Evolutionary conservation across 2,113 vertebrate species (phyloP).

Genomic region (Anser cygnoides): DNA sequence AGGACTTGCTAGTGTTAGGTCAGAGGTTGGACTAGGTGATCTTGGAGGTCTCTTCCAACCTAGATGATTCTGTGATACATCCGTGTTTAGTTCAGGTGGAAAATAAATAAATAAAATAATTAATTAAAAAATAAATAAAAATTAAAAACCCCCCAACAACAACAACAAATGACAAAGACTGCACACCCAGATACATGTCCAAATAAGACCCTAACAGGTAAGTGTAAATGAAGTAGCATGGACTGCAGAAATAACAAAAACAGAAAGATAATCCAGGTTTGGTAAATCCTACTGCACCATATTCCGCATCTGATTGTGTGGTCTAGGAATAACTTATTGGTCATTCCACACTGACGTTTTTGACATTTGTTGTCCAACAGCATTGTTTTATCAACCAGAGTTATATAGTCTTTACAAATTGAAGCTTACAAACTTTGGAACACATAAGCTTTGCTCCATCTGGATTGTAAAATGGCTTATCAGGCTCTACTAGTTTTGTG

Average conservation of each 20-base stretch:
- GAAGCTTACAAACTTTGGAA: neutral
- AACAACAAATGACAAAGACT: too few relatives aligned
- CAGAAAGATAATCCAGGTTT: neutral
- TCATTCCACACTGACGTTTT: neutral
- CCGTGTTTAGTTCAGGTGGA: neutral
- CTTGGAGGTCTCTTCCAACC: too few relatives aligned
- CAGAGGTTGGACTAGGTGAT: too few relatives aligned
- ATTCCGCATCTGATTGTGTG: neutral
- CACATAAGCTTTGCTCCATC: neutral
- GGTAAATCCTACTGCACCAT: neutral
- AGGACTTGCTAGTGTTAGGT: too few relatives aligned
- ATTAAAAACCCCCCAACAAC: neutral
- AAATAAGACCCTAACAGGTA: neutral
- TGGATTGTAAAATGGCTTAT: neutral
- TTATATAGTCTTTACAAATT: neutral
- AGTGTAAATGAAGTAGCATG: neutral
- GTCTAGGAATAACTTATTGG: neutral
- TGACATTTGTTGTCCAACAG: neutral
- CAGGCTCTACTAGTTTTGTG: neutral
- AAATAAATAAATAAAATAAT: neutral
- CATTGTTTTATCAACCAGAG: neutral
- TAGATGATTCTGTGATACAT: too few relatives aligned
- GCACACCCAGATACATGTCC: accelerated
- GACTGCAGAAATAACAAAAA: neutral
- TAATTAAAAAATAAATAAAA: neutral